Conservation (phyloP, 30 jellyfish, hydroid and myxozoan species). For the Aurelia sp. region DNA sequence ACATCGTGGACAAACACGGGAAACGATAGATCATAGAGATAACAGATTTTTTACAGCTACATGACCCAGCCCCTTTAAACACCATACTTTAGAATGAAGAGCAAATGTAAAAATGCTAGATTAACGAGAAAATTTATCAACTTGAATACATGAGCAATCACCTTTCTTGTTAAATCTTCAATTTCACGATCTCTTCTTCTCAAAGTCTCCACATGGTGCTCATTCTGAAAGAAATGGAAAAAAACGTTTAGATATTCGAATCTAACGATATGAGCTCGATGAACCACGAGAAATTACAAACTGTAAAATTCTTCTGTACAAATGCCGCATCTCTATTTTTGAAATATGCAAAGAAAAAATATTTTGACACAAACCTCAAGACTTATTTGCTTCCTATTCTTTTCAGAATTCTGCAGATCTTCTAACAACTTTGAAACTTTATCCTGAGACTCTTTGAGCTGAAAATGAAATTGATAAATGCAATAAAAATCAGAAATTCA, state of each 20-base stretch:
- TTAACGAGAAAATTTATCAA: too few species aligned
- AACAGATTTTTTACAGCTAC: too few species aligned
- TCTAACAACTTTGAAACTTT: constrained; percentile 26
- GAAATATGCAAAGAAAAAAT: neutral
- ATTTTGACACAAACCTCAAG: constrained; percentile 20
- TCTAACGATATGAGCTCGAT: too few species aligned
- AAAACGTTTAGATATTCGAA: too few species aligned
- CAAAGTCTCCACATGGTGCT: constrained; percentile 39
- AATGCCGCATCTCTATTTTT: neutral
- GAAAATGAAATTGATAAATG: neutral
- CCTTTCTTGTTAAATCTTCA: constrained; percentile 67
- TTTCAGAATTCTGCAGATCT: constrained; percentile 64
- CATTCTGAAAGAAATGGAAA: constrained; percentile 25
- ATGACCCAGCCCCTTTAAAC: too few species aligned
- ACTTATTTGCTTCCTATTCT: constrained; percentile 33
- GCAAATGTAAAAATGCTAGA: too few species aligned
- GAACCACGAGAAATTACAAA: too few species aligned
- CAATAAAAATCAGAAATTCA: neutral
- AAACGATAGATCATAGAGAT: too few species aligned
- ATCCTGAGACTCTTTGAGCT: constrained; percentile 58
- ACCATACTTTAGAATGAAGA: too few species aligned
- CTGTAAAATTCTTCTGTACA: too few species aligned
- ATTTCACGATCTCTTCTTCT: constrained; percentile 66
- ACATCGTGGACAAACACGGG: too few species aligned
- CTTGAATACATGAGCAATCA: neutral